phyloP scores from a whole-genome alignment of 2,888 invertebrate species.

The Drosophila paramelanica region DNA sequence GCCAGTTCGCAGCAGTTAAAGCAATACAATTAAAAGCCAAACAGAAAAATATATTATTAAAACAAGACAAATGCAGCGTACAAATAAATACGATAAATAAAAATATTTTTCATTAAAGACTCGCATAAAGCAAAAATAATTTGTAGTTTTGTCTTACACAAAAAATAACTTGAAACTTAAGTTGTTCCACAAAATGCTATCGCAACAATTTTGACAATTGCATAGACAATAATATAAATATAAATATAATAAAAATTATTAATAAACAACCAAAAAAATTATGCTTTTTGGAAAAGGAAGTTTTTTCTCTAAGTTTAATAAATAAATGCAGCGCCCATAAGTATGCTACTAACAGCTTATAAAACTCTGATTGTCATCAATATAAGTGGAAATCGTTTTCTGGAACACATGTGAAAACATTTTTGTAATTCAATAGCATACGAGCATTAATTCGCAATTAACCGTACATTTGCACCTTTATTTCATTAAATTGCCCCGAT shows the following conservation, averaged over 20 bases:
- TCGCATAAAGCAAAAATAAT: conserved; percentile 25
- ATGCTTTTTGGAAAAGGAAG: no score
- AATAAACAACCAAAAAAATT: no score
- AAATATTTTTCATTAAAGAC: conserved; percentile 73
- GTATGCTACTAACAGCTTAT: neutral
- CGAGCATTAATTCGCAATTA: no score
- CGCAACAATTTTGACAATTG: no score
- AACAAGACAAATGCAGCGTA: conserved; percentile 13
- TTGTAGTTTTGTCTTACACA: conserved; percentile 7
- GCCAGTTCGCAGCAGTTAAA: conserved; percentile 42
- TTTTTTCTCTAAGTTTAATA: no score
- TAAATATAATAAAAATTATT: no score
- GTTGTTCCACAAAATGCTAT: neutral
- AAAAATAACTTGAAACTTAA: neutral
- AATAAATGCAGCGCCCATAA: neutral
- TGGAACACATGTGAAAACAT: neutral
- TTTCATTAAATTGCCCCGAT: conserved; percentile 1
- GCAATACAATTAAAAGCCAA: conserved; percentile 8
- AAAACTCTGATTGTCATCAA: neutral
- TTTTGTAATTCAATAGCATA: neutral
- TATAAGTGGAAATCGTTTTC: neutral
- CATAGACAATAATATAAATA: no score
- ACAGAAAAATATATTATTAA: conserved; percentile 17
- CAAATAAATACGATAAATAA: conserved; percentile 69
- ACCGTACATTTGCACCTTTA: neutral